phyloP scores from a whole-genome alignment of 2,113 vertebrate species.

The Eurystomus gularis region DNA sequence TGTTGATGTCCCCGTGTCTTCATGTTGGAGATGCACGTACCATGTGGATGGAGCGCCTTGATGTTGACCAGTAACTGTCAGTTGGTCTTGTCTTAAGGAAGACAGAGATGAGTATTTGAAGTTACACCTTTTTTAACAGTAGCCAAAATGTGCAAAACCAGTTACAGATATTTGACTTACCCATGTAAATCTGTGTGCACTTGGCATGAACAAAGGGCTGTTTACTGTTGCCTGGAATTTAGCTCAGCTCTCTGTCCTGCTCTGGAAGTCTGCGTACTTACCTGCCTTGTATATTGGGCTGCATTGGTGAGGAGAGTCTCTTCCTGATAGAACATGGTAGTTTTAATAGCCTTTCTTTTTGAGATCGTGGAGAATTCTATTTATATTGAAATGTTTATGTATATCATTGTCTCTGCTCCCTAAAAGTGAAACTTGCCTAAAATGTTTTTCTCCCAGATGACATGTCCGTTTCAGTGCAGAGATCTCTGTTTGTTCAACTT shows the following conservation, averaged over 20 bases:
- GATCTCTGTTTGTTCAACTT: neutral
- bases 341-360: neutral
- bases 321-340: neutral
- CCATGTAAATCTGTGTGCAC: fast-evolving
- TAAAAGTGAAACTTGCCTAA: neutral
- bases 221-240: neutral
- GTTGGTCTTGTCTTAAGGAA: neutral
- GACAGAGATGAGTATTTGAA: neutral
- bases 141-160: neutral
- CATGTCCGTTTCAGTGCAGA: neutral
- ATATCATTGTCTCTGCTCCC: neutral
- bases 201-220: neutral
- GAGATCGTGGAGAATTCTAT: neutral
- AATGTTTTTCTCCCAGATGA: neutral
- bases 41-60: neutral
- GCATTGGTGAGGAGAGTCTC: neutral
- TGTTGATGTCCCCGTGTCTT: neutral
- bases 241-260: neutral
- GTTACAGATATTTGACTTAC: neutral
- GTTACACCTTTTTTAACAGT: neutral
- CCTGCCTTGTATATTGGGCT: neutral
- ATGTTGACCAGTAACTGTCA: neutral
- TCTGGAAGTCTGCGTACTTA: neutral
- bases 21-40: neutral
- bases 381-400: neutral